phyloP scores from a whole-genome alignment of 2,797 vertebrate species.

The Smutsia gigantea region DNA sequence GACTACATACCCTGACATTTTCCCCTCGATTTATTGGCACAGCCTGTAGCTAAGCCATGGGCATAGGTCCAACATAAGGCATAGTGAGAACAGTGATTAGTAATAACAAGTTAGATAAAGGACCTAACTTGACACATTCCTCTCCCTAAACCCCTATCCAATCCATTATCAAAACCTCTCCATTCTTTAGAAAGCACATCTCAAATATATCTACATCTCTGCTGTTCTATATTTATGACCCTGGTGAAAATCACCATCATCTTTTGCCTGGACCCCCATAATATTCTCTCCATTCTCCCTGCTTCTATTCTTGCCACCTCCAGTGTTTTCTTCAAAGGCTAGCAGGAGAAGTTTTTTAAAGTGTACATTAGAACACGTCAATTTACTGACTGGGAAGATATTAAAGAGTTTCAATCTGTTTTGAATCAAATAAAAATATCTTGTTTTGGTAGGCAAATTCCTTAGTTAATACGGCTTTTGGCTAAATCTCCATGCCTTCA shows the following conservation, averaged over 20 bases:
- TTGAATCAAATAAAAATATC: not conserved
- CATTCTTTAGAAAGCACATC: not conserved
- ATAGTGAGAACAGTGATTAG: not conserved
- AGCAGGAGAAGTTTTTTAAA: not conserved
- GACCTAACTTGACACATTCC: not conserved
- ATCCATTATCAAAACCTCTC: not conserved
- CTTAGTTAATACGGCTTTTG: not conserved
- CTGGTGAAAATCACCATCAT: not conserved
- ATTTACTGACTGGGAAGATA: not conserved
- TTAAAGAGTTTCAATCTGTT: not conserved
- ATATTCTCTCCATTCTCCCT: not conserved
- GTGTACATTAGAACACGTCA: not conserved
- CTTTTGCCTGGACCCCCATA: not conserved
- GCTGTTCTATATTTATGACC: not conserved
- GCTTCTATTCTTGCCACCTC: not conserved
- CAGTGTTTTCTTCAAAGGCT: not conserved
- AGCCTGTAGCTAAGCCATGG: not conserved
- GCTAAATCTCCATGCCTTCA: not conserved
- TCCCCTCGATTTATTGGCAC: not conserved
- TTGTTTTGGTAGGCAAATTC: not conserved
- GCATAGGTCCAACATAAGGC: not conserved
- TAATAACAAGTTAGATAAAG: not conserved
- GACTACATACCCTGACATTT: not conserved
- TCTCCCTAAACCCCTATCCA: not conserved
- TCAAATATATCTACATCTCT: not conserved